Base-by-base conservation (phyloP, 1,140 invertebrate species). In the Nylanderia fulva region DNA sequence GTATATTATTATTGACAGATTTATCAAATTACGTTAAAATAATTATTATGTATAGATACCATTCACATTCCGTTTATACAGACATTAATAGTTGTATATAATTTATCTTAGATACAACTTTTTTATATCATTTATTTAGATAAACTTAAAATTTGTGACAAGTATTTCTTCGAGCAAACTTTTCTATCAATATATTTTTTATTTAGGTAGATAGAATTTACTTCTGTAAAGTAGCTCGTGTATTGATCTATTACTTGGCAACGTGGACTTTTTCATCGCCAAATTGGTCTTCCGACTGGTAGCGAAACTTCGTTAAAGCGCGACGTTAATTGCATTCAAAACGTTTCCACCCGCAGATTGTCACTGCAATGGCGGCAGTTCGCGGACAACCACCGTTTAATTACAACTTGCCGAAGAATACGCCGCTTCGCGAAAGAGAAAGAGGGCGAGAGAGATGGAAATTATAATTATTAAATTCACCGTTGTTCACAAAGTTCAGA, bases 361-460 rank as follows among this genome's bases (percentile, higher is more conserved):
- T 89, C 83, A 83, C 85, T 74, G 69, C 71, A 72, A 69, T 84
- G 69, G 79, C 82, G 85, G 68, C 71, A 82, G 79, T 85, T 89
- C 84, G 79, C 58, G 52, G 66, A 72, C 75, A 76, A 86, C 85
- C 86, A 85, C 69, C 89, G 90, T 92, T 93, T 93, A 92, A 93
- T 93, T 93, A 92, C 90, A 93, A 92, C 91, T 93, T 85, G 87
- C 74, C 85, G 71, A 92, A 93, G 91, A 93, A 92, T 88, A 87
- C 68, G 68, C 48, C 45, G 54, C 33, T 85, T 54, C 39, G 27
- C 68, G 69, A 72, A 33, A 29, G 29, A 56, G 69, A 72, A 8
- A 24, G 60, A 61, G 85, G 24, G 21, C 9, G 56, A 69, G 45
- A 1, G 29, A 75, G 13, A 77, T 63, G 68, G 64, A 90, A 91